Evolutionary conservation across 2,113 vertebrate species (phyloP).

Genomic region (Athene cunicularia): DNA sequence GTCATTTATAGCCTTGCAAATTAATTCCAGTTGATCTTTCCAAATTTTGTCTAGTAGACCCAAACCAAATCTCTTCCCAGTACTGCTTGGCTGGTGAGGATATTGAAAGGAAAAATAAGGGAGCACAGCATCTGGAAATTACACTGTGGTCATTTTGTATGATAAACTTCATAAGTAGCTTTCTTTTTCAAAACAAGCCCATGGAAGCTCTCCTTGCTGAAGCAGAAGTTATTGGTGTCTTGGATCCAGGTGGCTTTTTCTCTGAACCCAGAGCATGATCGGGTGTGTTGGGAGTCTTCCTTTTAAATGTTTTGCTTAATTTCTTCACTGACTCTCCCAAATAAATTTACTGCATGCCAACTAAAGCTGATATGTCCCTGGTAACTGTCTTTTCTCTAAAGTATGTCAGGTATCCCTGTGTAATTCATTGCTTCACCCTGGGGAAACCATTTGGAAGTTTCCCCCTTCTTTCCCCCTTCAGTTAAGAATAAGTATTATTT

Average conservation of each 20-base stretch:
- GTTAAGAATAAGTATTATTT: background rate
- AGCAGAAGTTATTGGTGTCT: background rate
- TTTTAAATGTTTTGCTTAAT: background rate
- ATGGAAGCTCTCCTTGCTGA: background rate
- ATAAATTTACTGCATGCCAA: background rate
- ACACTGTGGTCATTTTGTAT: background rate
- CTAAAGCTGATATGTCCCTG: background rate
- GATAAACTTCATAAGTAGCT: background rate
- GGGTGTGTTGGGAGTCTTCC: background rate
- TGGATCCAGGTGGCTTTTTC: background rate
- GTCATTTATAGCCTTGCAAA: background rate
- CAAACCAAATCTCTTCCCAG: background rate
- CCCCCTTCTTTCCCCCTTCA: background rate
- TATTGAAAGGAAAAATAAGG: background rate
- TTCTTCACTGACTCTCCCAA: background rate
- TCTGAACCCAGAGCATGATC: background rate
- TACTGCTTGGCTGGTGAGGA: background rate
- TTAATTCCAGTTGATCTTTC: background rate
- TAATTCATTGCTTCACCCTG: background rate
- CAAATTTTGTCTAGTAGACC: background rate
- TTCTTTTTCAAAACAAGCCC: background rate
- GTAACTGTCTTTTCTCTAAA: background rate
- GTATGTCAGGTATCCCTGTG: background rate
- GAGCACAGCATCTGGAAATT: background rate
- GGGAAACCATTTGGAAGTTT: background rate